Evolutionary conservation across 2,797 vertebrate species (phyloP), one percentile per base, ranked within the genome.

Genomic region (Sarcophilus harrisii): DNA sequence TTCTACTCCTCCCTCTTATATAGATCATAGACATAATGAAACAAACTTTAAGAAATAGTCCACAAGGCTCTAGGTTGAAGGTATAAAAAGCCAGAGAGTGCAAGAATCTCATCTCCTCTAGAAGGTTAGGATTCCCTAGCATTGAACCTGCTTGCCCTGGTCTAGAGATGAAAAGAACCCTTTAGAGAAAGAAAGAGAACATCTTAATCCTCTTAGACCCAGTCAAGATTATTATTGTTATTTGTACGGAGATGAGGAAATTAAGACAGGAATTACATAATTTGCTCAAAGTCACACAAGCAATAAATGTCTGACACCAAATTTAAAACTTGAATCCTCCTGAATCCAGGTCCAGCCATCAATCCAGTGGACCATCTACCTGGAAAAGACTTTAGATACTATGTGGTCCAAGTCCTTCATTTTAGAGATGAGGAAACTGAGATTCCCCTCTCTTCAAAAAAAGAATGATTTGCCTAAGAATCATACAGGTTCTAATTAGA

Each of bases 211-310:
- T 87, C 8, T 16, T 27, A 3, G 38, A 90, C 16, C 5, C 29
- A 89, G 21, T 12, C 96, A 60, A 5, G 91, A 28, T 57, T 60
- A 60, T 52, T 66, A 54, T 87, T 3, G 49, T 87, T 16, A 90
- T 92, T 95, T 95, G 73, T 87, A 27, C 90, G 90, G 21, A 90
- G 54, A 66, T 57, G 45, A 95, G 29, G 45, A 62, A 96, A 92
- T 0, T 96, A 28, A 97, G 66, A 5, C 38, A 58, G 4, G 91
- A 6, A 58, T 81, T 93, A 93, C 3, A 5, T 91, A 93, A 52
- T 12, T 66, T 94, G n/a, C 62, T 92, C 93, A 58, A 58, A 45
- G 90, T 94, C 95, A 91, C 12, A 11, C 30, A 95, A 96, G 8
- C 66, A 0, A 49, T 45, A 87, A 27, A 45, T 87, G 38, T 81